Evolutionary conservation across 2,888 invertebrate genomes (phyloP).

Genomic region (Drosophila neonasuta): DNA sequence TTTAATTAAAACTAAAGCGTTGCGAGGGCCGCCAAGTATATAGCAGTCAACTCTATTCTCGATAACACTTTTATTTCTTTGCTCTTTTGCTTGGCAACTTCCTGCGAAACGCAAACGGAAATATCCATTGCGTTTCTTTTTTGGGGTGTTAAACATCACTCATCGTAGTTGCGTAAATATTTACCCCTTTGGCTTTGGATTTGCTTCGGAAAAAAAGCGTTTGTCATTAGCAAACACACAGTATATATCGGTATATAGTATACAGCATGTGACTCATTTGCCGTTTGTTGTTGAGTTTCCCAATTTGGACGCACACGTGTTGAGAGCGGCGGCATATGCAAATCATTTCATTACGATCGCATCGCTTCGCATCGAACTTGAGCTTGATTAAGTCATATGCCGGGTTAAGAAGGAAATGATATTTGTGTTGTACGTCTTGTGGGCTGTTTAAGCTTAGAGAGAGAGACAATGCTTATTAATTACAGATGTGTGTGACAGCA

Average conservation of each 20-base stretch:
- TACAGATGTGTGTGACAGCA: constrained; percentile 30
- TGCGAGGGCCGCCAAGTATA: constrained; percentile 3
- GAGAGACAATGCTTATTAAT: constrained; percentile 47
- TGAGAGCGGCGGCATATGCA: constrained; percentile 41
- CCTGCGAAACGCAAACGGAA: constrained; percentile 53
- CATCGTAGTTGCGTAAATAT: constrained; percentile 60
- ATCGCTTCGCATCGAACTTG: constrained; percentile 20
- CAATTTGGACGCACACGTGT: constrained; percentile 45
- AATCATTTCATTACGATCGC: constrained; percentile 32
- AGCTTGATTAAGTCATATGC: constrained; percentile 41
- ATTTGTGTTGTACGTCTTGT: constrained; percentile 12
- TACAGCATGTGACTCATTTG: constrained; percentile 41
- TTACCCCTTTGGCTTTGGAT: constrained; percentile 38
- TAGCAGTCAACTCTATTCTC: constrained; percentile 16
- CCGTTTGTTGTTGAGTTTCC: constrained; percentile 12
- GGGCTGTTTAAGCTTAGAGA: constrained; percentile 28
- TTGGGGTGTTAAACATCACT: constrained; percentile 34
- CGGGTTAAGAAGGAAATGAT: constrained; percentile 45
- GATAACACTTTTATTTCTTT: constrained; percentile 31
- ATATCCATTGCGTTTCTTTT: constrained; percentile 34
- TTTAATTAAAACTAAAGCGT: constrained; percentile 66
- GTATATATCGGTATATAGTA: background rate
- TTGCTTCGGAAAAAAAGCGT: constrained; percentile 18
- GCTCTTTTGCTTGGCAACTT: constrained; percentile 46
- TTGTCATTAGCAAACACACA: constrained; percentile 37